Conservation (phyloP, 2,888 invertebrate species). For the Cacoxenus indagator region DNA sequence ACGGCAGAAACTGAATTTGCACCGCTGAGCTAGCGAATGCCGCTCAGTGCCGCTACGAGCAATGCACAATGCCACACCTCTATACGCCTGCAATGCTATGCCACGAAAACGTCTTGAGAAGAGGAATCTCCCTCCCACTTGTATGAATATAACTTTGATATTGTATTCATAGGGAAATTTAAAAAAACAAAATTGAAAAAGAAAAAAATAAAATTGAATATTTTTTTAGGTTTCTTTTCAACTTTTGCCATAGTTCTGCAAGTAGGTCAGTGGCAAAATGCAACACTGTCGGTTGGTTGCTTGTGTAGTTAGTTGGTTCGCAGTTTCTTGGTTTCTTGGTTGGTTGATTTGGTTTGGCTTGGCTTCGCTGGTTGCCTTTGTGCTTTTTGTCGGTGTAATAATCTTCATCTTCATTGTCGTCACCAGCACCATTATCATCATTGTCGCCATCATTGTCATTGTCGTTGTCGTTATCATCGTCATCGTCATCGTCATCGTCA, state of each 20-base stretch:
- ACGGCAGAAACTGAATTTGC: too few relatives aligned
- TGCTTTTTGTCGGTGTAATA: constrained; percentile 25
- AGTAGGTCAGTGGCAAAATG: constrained; percentile 51
- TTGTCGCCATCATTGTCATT: neutral
- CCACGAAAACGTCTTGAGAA: too few relatives aligned
- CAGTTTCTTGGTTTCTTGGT: neutral
- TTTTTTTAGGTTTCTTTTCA: constrained; percentile 4
- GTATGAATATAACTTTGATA: too few relatives aligned
- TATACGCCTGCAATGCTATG: too few relatives aligned
- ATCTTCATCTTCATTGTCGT: neutral
- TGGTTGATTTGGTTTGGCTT: neutral
- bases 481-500: neutral
- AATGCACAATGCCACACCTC: too few relatives aligned
- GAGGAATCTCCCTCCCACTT: too few relatives aligned
- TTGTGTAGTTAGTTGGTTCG: neutral
- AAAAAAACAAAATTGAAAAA: too few relatives aligned
- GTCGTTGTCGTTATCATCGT: neutral
- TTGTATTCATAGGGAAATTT: too few relatives aligned
- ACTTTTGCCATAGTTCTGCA: constrained; percentile 34
- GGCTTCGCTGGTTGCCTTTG: constrained; percentile 11
- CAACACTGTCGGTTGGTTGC: constrained; percentile 3
- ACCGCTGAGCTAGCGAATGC: too few relatives aligned
- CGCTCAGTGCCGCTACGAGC: too few relatives aligned
- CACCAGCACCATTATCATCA: neutral
- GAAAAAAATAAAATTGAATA: too few relatives aligned